phyloP scores from a whole-genome alignment of 2,888 invertebrate genomes.

The Endotricha flammealis region DNA sequence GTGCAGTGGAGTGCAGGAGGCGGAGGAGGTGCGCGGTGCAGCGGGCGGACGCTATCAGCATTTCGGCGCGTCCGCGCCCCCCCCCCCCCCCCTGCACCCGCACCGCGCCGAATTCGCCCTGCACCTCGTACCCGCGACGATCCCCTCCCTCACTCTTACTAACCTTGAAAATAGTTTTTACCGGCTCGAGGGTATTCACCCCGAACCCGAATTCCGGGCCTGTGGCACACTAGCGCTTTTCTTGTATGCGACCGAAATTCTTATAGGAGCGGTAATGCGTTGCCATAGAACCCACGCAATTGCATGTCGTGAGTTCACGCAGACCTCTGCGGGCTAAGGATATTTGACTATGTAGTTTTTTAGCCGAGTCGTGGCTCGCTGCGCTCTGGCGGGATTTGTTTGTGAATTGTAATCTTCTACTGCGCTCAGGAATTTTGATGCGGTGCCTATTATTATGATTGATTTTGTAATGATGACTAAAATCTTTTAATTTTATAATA shows the following conservation, averaged over 20 bases:
- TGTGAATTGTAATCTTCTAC: slow-evolving; percentile 47
- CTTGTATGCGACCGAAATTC: slow-evolving; percentile 38
- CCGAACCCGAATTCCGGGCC: slow-evolving; percentile 72
- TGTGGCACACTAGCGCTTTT: slow-evolving; percentile 59
- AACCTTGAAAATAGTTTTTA: slow-evolving; percentile 79
- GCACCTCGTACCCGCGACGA: slow-evolving; percentile 61
- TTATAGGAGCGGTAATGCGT: slow-evolving; percentile 41
- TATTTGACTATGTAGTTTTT: slow-evolving; percentile 72
- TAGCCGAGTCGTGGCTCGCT: slow-evolving; percentile 56
- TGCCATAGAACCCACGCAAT: slow-evolving; percentile 36
- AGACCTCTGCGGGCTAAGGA: slow-evolving; percentile 62
- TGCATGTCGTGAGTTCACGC: slow-evolving; percentile 53
- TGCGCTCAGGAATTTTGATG: slow-evolving; percentile 49
- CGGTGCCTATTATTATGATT: slow-evolving; percentile 44
- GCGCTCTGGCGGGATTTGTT: slow-evolving; percentile 56
- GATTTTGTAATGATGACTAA: slow-evolving; percentile 27
- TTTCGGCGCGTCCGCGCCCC: slow-evolving; percentile 71
- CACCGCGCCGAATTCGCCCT: slow-evolving; percentile 65
- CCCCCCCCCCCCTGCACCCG: slow-evolving; percentile 35
- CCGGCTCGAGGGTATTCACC: slow-evolving; percentile 76
- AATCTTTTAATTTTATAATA: slow-evolving; percentile 9
- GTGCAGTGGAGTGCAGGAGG: slow-evolving; percentile 11
- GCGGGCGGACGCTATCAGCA: slow-evolving; percentile 43
- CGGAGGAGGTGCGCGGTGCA: slow-evolving; percentile 39
- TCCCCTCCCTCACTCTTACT: slow-evolving; percentile 67